A percentile compares a stretch with the other conserved stretches of the same genome.
These are phyloP conservation scores for Cephus spinipes DNA, from an alignment of 2,888 invertebrate genomes.

Conservation along the genomic window DNA sequence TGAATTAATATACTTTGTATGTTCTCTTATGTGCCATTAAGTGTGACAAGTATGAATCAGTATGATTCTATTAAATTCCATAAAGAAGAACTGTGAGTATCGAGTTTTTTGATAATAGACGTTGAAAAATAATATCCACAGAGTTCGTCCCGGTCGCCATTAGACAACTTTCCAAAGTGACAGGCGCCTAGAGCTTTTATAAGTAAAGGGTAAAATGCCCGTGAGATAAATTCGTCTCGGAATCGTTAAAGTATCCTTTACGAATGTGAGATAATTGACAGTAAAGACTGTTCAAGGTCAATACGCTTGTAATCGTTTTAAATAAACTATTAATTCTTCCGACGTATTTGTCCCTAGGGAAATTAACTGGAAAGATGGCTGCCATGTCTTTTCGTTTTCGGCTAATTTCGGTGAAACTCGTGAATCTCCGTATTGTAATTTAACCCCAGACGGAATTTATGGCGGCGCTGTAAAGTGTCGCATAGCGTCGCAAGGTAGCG, in stretches of 20 bases:
- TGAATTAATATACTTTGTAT: background rate
- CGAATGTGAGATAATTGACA: background rate
- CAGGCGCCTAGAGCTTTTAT: background rate
- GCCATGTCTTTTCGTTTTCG: background rate
- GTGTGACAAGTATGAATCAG: background rate
- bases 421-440: background rate
- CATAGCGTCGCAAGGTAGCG: constrained; percentile 33
- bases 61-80: background rate
- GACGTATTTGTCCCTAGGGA: background rate
- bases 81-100: background rate
- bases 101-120: background rate
- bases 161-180: background rate
- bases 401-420: background rate
- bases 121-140: background rate
- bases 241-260: background rate
- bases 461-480: constrained; percentile 18
- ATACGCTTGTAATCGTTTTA: background rate
- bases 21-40: background rate
- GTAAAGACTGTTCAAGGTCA: background rate
- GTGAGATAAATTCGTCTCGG: background rate
- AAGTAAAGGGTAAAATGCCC: background rate
- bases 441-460: background rate
- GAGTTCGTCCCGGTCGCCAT: background rate
- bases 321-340: background rate
- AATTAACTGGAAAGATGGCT: background rate